Evolutionary conservation across 1,140 invertebrate species (phyloP), one percentile per base, ranked within the genome.

Genomic region (Papilio polytes): DNA sequence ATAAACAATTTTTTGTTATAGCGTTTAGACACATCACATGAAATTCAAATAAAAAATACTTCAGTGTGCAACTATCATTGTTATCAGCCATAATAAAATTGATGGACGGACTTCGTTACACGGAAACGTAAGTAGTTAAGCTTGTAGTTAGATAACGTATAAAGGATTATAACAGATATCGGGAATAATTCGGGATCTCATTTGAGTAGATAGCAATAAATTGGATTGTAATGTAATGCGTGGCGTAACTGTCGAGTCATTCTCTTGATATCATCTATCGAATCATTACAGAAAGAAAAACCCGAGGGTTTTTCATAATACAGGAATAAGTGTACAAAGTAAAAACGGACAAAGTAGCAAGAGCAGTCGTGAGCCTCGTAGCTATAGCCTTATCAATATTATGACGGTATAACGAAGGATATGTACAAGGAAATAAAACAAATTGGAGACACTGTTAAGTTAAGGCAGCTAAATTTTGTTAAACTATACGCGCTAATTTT

Each of bases 91-190:
- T 63, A 63, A 63, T 36, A 63, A 63, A 26, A 70, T 70, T 36
- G 13, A 31, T 70, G 63, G 63, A 63, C 20, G 59, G 59, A 31
- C 63, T 70, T 31, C 36, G 26, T 15, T 31, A 31, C 6, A 70
- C 63, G 22, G 63, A 70, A 31, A 70, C 63, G 26, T 70, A 70
- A 70, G 26, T 70, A 70, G 12, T 31, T 70, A 31, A 70, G 63
- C 63, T 70, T 31, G 63, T 70, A 15, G 63, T 70, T 31, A 31
- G 63, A 70, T 70, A 70, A 70, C 22, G 63, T 36, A 31, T 36
- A 70, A 31, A 70, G 63, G 63, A 31, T 70, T 70, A 70, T n/a
- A 31, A 70, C 63, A 70, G 63, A 13, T 70, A 70, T 70, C 26
- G 31, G 63, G 63, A 70, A 31, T 70, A 31, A 31, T 31, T 70